phyloP scores from a whole-genome alignment of 2,888 invertebrate genomes.

The Platycheirus rosarum region DNA sequence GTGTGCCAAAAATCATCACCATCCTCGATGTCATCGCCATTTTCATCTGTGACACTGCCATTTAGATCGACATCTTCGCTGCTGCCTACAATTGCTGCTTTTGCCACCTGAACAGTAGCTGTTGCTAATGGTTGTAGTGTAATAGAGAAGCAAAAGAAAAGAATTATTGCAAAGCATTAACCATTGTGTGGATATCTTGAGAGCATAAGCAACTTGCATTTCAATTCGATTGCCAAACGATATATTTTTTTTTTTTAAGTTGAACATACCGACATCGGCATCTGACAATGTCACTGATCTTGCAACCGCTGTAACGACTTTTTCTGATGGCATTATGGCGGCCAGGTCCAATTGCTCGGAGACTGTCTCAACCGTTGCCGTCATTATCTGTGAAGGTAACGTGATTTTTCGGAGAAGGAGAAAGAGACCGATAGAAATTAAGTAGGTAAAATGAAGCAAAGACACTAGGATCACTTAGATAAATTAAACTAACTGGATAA shows the following conservation, averaged over 20 bases:
- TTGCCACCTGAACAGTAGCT: slow-evolving; percentile 89
- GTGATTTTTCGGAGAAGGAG: slow-evolving; percentile 57
- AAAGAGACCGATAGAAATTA: slow-evolving; percentile 49
- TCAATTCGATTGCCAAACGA: slow-evolving; percentile 49
- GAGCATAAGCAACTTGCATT: slow-evolving; percentile 49
- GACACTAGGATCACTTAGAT: slow-evolving; percentile 68
- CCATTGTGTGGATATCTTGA: slow-evolving; percentile 42
- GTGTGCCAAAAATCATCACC: slow-evolving; percentile 96
- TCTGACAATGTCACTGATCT: slow-evolving; percentile 94
- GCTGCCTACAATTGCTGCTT: slow-evolving; percentile 87
- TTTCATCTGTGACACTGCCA: slow-evolving; percentile 88
- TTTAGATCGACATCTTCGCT: slow-evolving; percentile 82
- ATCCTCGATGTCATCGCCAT: slow-evolving; percentile 86
- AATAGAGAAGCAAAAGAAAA: slow-evolving; percentile 46
- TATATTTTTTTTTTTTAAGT: slow-evolving; percentile 75
- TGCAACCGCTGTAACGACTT: slow-evolving; percentile 90
- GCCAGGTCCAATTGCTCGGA: slow-evolving; percentile 95
- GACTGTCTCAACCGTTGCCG: slow-evolving; percentile 97
- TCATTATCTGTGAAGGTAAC: slow-evolving; percentile 89
- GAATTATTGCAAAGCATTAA: slow-evolving; percentile 34
- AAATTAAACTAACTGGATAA: slow-evolving; percentile 53
- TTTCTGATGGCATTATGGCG: slow-evolving; percentile 91
- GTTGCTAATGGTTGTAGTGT: slow-evolving; percentile 83
- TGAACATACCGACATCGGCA: slow-evolving; percentile 90
- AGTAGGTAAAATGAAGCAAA: slow-evolving; percentile 63